A percentile compares a stretch with the other conserved stretches of the same genome.
These are phyloP conservation scores for Prunella himalayana DNA, from an alignment of 2,113 vertebrate species.

Conservation along the genomic window DNA sequence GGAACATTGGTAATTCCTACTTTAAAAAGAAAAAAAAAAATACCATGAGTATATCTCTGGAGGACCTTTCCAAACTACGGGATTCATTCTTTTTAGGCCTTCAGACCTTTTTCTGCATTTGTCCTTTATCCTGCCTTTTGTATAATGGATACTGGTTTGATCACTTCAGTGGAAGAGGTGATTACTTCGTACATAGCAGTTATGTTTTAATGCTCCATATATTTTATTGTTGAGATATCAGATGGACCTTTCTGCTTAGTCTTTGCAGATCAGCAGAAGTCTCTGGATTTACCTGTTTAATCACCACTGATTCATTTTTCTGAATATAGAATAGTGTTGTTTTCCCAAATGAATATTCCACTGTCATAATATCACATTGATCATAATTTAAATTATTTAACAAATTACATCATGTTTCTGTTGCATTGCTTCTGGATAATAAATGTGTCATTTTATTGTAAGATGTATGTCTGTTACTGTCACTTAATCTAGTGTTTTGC, in stretches of 20 bases:
- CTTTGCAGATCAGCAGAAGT: background rate
- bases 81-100: background rate
- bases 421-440: background rate
- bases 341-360: background rate
- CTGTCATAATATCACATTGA: background rate
- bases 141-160: background rate
- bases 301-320: background rate
- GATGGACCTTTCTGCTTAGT: background rate
- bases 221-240: background rate
- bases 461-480: background rate
- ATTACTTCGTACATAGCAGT: background rate
- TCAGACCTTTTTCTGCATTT: background rate
- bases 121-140: background rate
- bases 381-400: background rate
- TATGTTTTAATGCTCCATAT: background rate
- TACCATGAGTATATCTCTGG: fast-evolving
- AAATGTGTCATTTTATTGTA: background rate
- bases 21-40: background rate
- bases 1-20: background rate
- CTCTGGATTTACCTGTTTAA: background rate
- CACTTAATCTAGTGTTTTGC: background rate
- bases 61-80: background rate
- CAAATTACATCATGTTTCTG: background rate
- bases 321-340: background rate
- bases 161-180: background rate